These are phyloP conservation scores for Phylloscopus trochilus DNA, from an alignment of 2,113 vertebrate genomes.

Conservation along the genomic window DNA sequence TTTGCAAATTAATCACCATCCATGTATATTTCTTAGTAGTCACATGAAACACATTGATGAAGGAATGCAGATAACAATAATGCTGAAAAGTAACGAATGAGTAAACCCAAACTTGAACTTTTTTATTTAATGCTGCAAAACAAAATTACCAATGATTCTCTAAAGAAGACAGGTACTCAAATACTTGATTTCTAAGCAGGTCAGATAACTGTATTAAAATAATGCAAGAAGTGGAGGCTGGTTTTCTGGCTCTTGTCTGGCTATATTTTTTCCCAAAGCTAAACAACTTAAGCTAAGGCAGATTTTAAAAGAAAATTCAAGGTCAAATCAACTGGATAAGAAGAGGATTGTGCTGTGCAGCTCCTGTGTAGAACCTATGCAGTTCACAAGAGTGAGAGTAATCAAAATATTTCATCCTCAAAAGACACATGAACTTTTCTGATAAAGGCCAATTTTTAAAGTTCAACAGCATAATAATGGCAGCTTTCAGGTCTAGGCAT, in stretches of 20 bases:
- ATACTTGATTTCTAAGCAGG: background rate
- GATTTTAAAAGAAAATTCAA: background rate
- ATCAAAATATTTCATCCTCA: background rate
- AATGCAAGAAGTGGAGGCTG: background rate
- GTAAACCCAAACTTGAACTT: background rate
- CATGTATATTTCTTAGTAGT: background rate
- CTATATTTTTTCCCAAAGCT: background rate
- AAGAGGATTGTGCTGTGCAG: background rate
- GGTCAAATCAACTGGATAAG: background rate
- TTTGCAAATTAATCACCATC: background rate
- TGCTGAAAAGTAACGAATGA: background rate
- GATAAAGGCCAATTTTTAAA: background rate
- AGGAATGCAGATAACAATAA: background rate
- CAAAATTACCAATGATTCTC: background rate
- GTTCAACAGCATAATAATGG: background rate
- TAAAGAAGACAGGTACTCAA: background rate
- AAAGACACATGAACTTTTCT: background rate
- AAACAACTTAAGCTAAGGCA: background rate
- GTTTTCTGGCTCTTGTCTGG: background rate
- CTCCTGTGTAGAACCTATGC: background rate
- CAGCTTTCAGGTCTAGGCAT: background rate
- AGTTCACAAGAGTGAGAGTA: background rate
- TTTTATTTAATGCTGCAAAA: background rate
- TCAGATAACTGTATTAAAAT: background rate
- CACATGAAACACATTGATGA: background rate